Percentiles rank a stretch among this genome's conserved stretches.
Evolutionary conservation across 2,888 invertebrate genomes (phyloP).

Genomic region (Rhingia campestris): DNA sequence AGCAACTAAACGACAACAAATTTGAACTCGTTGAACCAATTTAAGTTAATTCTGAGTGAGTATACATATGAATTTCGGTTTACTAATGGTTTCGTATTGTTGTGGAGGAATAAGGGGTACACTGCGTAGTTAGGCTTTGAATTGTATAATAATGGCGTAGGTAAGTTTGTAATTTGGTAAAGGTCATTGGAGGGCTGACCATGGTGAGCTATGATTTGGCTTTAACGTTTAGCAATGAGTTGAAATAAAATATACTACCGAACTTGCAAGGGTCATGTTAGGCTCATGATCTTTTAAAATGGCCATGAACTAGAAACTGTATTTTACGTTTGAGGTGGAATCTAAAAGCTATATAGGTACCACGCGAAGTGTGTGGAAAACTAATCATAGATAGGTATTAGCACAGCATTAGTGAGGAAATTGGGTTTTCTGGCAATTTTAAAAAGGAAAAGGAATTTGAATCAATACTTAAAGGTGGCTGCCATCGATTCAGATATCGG

Average conservation of each 20-base stretch:
- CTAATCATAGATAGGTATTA: no score
- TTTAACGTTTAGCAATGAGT: not conserved
- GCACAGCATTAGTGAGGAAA: no score
- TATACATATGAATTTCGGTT: constrained; percentile 51
- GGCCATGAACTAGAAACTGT: no score
- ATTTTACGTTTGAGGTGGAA: no score
- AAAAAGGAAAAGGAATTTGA: no score
- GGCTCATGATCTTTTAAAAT: no score
- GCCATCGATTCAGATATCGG: no score
- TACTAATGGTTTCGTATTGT: constrained; percentile 58
- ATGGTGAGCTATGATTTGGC: not conserved
- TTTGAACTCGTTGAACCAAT: constrained; percentile 77
- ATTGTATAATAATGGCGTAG: constrained; percentile 31
- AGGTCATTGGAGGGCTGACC: constrained; percentile 23
- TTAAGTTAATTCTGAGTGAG: constrained; percentile 75
- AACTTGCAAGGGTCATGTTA: not conserved
- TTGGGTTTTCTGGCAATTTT: no score
- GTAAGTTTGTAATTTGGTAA: not conserved
- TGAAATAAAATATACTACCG: not conserved
- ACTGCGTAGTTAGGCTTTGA: constrained; percentile 54
- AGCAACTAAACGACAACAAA: constrained; percentile 74
- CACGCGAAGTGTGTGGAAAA: no score
- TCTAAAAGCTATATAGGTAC: no score
- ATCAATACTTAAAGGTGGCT: no score
- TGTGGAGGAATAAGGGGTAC: constrained; percentile 38